Evolutionary conservation across 1,140 invertebrate species (phyloP), one percentile per base, ranked within the genome.

Genomic region (Anastrepha ludens): DNA sequence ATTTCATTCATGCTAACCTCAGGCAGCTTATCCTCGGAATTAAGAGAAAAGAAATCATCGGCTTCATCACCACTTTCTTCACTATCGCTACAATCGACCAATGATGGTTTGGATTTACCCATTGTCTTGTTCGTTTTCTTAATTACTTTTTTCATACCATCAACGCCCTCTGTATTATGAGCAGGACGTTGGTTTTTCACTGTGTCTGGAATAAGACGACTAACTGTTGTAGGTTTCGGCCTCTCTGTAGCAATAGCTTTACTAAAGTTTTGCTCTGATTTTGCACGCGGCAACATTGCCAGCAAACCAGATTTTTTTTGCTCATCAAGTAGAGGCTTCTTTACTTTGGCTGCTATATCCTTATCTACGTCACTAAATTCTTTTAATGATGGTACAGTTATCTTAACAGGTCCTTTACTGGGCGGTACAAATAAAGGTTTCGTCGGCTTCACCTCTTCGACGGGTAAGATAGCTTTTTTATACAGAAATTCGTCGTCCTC

Each of bases 401-500:
- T 94, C 86, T 92, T 92, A 0, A 94, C 91, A 2, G 91, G 90
- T 60, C 88, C 89, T 92, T 93, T 7, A 78, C 85, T 64, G 2
- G 20, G 67, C 6, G 39, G 1, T 9, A 17, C 55, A 39, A 29
- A 44, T 88, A 87, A n/a, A 90, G 89, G 65, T 29, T 29, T 13
- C 88, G 89, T 13, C 88, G 89, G 67, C 89, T 90, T 64, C 55
- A 60, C 62, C 85, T 87, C 87, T 74, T 67, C 88, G 41, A 62
- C 87, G 1, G 62, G 15, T 7, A 89, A 88, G 5, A 88, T 89
- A 87, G 93, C 94, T 89, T 95, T 95, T 90, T 95, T 95, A 87
- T 94, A 94, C n/a, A 95, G 88, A 89, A 95, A 95, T 90, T 95
- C 95, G 91, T 95, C 95, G 89, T 95, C 94, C 67, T 93, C 95